Evolutionary conservation across 2,888 invertebrate species (phyloP).

Genomic region (Leucania comma): DNA sequence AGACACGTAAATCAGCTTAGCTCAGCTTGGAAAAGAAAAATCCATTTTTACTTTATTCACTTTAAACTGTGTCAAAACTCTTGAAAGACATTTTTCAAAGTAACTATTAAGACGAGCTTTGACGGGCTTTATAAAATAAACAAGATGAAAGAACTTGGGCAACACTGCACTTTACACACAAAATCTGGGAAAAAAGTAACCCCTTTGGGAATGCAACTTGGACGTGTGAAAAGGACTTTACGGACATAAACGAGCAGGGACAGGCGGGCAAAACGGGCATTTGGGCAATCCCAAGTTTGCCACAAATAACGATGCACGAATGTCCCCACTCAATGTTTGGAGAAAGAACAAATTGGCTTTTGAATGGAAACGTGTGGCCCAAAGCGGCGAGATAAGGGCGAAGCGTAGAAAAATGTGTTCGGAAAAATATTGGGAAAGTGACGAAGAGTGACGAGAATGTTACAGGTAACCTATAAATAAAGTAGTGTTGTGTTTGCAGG

Average conservation of each 20-base stretch:
- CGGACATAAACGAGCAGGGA: slow-evolving; percentile 1
- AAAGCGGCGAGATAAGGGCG: slow-evolving; percentile 13
- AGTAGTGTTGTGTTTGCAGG: neutral
- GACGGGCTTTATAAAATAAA: slow-evolving; percentile 10
- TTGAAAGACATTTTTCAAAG: slow-evolving; percentile 12
- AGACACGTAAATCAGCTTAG: slow-evolving; percentile 42
- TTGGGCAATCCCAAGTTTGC: slow-evolving; percentile 31
- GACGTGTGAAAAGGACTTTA: slow-evolving; percentile 43
- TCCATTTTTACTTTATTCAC: slow-evolving; percentile 1
- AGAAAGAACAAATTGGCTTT: slow-evolving; percentile 41
- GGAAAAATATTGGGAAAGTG: slow-evolving; percentile 25
- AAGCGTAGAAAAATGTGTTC: slow-evolving; percentile 7
- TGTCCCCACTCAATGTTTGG: slow-evolving; percentile 39
- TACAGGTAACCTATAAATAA: neutral
- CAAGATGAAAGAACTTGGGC: neutral
- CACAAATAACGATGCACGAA: slow-evolving; percentile 47
- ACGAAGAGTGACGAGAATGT: neutral
- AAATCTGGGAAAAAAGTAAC: neutral
- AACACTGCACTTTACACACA: slow-evolving; percentile 1
- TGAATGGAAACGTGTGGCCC: slow-evolving; percentile 31
- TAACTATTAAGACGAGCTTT: neutral
- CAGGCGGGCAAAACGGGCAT: slow-evolving; percentile 12
- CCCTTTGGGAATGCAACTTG: slow-evolving; percentile 13
- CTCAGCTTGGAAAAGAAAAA: neutral
- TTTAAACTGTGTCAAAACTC: neutral